Percentiles rank a stretch among this genome's conserved stretches.
phyloP scores from a whole-genome alignment of 2,113 vertebrate genomes.

The Podiceps cristatus region DNA sequence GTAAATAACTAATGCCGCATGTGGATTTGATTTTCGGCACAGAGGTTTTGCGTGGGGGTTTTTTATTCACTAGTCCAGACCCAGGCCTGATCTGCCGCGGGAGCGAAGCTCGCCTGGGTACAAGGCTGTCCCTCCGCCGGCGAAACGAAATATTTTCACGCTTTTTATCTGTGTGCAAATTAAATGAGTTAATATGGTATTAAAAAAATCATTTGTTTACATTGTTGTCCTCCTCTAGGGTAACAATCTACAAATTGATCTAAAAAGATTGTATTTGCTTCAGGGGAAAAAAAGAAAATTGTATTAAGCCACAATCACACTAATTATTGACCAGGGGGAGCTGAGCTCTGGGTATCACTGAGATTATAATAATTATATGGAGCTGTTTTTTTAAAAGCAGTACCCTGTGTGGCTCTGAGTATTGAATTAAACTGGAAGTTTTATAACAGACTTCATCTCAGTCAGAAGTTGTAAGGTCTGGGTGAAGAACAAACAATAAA shows the following conservation, averaged over 20 bases:
- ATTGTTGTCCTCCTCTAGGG: constrained; percentile 59
- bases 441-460: background rate
- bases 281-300: constrained; percentile 39
- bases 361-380: constrained; percentile 47
- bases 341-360: constrained; percentile 34
- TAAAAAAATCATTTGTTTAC: constrained; percentile 29
- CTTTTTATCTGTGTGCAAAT: constrained; percentile 69
- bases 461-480: background rate
- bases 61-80: background rate
- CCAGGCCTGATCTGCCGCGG: background rate
- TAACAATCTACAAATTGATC: constrained; percentile 64
- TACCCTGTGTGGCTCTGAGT: background rate
- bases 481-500: background rate
- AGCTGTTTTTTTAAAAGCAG: constrained; percentile 29
- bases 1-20: background rate
- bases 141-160: constrained; percentile 3
- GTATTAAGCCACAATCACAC: constrained; percentile 57
- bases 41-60: background rate
- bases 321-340: constrained; percentile 60
- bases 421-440: constrained; percentile 16
- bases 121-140: background rate
- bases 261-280: constrained; percentile 67
- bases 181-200: constrained; percentile 68
- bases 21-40: background rate
- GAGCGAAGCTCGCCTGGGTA: background rate